A percentile compares a stretch with the other conserved stretches of the same genome.
phyloP scores from a whole-genome alignment of 2,113 vertebrate genomes.

The Panurus biarmicus region DNA sequence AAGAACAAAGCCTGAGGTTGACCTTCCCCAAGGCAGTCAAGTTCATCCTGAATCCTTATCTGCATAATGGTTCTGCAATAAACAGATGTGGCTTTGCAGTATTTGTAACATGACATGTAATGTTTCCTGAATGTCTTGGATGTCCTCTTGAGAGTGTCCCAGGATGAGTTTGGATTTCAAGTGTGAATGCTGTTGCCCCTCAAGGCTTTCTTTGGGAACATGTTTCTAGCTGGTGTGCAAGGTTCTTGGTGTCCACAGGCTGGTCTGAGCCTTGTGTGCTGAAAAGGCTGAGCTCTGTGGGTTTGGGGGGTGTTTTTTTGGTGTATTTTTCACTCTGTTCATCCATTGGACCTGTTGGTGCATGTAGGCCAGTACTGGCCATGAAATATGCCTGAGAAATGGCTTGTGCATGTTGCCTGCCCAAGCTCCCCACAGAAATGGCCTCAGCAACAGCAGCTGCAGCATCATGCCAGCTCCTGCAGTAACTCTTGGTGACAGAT shows the following conservation, averaged over 20 bases:
- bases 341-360: background rate
- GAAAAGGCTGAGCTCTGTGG: background rate
- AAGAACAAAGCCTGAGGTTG: background rate
- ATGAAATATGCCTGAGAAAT: background rate
- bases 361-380: background rate
- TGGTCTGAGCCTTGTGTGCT: background rate
- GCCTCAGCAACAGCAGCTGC: background rate
- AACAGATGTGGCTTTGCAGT: constrained; percentile 4
- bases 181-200: background rate
- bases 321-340: background rate
- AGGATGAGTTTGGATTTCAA: background rate
- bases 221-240: background rate
- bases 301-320: background rate
- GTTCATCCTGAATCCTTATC: background rate
- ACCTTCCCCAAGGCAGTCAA: constrained; percentile 18
- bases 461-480: background rate
- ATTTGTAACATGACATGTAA: background rate
- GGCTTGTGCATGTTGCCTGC: background rate
- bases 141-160: background rate
- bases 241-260: background rate
- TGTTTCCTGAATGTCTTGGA: background rate
- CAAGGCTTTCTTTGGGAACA: background rate
- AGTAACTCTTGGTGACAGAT: constrained; percentile 40
- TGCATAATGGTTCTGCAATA: constrained; percentile 22
- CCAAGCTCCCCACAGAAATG: background rate